Conservation (phyloP, 2,888 invertebrate genomes). For the Troides helena region DNA sequence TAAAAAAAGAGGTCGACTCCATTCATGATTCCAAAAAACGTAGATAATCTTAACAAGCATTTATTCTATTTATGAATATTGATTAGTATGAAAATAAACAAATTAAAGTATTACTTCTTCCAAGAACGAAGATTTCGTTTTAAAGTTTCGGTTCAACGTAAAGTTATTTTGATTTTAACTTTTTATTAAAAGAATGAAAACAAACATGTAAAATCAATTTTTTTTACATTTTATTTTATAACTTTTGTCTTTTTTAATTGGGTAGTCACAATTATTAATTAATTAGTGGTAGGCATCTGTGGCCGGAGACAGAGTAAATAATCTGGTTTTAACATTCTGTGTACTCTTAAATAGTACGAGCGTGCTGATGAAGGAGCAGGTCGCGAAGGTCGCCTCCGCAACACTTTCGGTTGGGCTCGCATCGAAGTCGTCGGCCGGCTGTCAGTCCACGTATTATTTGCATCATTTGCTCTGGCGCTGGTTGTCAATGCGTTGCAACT, state of each 20-base stretch:
- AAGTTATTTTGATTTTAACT: too few relatives aligned
- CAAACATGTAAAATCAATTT: too few relatives aligned
- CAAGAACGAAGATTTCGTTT: background rate
- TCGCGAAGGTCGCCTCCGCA: constrained; percentile 86
- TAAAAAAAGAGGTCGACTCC: background rate
- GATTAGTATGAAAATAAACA: background rate
- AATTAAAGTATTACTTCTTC: background rate
- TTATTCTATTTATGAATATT: background rate
- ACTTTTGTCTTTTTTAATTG: too few relatives aligned
- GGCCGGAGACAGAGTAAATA: too few relatives aligned
- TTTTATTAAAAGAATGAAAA: too few relatives aligned
- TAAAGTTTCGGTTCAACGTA: background rate
- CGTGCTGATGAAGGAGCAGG: constrained; percentile 75
- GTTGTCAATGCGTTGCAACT: constrained; percentile 91
- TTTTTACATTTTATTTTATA: too few relatives aligned
- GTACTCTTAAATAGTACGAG: constrained; percentile 54
- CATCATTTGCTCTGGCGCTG: constrained; percentile 90
- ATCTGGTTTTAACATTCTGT: background rate
- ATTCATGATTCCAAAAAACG: background rate
- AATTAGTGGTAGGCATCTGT: too few relatives aligned
- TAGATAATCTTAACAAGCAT: background rate
- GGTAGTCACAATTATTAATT: too few relatives aligned
- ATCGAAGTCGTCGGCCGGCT: constrained; percentile 92
- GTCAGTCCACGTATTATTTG: constrained; percentile 89
- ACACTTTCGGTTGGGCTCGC: constrained; percentile 96